Base-by-base conservation (phyloP, 2,797 vertebrate species). In the Halcyon chelicuti region DNA sequence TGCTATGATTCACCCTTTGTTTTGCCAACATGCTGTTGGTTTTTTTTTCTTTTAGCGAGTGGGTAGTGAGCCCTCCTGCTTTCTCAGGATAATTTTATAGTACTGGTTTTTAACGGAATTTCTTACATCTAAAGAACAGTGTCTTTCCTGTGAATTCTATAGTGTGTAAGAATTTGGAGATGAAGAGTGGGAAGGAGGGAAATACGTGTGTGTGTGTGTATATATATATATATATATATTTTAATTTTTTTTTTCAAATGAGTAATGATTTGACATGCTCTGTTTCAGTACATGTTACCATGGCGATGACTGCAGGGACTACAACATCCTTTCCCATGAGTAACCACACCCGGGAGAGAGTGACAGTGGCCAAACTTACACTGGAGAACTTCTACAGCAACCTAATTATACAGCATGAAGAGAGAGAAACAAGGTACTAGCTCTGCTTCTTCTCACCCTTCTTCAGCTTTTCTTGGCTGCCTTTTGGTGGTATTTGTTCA, bases 381-480 rank as follows among this genome's bases (percentile, higher is more conserved):
- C 94, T 99, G 98, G 99, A 99, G 97, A 99, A 99, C 98, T 99
- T 99, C 98, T 99, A 99, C 98, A 99, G 99, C 98, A 99, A 99
- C 74, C 98, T 99, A 60, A 99, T 99, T 68, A 98, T 99, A 39
- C 99, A 99, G 97, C 99, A 99, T 0, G 99, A 99, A 96, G 99
- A 99, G 98, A 98, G 99, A 16, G 99, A 99, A 98, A 99, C 98
- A 98, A 99, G 99, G 99, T 99, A 97, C 37, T 49, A 31, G 28
- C 61, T 67, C 61, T 70, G 51, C 47, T 73, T 66, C 51, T 31
- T 63, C 71, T 73, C 68, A 9, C 10, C 21, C 28, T 33, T 72
- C n/a, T 22, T 33, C 74, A 79, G 42, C 77, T 73, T n/a, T 12
- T 54, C 58, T 49, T 12, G 4, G 16, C 15, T 83, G 76, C 12